phyloP scores from a whole-genome alignment of 1,140 invertebrate genomes.

The Rhopalosiphum maidis region DNA sequence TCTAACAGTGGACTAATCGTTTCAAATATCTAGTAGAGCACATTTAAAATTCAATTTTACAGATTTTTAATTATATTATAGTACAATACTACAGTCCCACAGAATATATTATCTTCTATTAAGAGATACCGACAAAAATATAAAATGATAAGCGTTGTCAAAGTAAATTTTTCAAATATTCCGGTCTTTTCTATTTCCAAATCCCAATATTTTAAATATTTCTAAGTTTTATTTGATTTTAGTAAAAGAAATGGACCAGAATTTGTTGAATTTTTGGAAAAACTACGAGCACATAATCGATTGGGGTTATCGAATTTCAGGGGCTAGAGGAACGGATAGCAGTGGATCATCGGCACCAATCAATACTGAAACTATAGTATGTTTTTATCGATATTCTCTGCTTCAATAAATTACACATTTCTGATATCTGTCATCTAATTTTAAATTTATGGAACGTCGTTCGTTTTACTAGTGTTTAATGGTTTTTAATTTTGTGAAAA shows the following conservation, averaged over 20 bases:
- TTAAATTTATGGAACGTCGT: no score
- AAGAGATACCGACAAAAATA: background rate
- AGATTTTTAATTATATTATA: no score
- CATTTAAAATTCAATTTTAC: no score
- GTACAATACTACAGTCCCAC: no score
- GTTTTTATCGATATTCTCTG: background rate
- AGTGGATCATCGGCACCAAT: background rate
- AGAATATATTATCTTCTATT: no score
- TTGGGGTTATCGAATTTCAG: conserved; percentile 20
- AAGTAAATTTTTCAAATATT: background rate
- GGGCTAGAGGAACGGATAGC: background rate
- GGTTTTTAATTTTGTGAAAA: background rate
- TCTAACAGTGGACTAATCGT: no score
- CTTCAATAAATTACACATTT: background rate
- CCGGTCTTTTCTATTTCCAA: background rate
- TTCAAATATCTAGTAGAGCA: no score
- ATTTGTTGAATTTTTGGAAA: conserved; percentile 45
- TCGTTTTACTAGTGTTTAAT: background rate
- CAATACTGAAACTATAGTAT: background rate
- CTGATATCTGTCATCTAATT: no score
- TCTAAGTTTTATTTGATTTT: background rate
- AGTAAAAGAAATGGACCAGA: conserved; percentile 16
- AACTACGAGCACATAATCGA: conserved; percentile 44
- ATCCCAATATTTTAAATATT: no score
- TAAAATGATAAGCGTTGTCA: background rate